These are phyloP conservation scores for Aplocera efformata DNA, from an alignment of 2,888 invertebrate genomes.

Conservation along the genomic window DNA sequence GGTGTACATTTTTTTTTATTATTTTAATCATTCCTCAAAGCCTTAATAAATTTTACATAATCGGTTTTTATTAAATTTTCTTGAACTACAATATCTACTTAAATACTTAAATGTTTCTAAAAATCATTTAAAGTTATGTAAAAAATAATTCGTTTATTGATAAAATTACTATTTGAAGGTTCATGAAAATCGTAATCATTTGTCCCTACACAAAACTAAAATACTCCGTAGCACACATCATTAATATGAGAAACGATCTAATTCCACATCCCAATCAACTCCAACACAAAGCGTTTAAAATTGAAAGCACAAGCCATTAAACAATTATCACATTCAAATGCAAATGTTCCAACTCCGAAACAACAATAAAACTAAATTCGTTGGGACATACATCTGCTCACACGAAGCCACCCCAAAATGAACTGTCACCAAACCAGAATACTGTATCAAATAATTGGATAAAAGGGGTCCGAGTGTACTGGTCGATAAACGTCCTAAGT, in stretches of 20 bases:
- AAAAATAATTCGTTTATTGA: too few relatives aligned
- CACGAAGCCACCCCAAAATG: conserved; percentile 42
- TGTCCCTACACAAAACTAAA: too few relatives aligned
- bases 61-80: too few relatives aligned
- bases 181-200: too few relatives aligned
- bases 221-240: conserved; percentile 1
- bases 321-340: conserved; percentile 70
- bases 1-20: too few relatives aligned
- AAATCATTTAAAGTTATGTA: too few relatives aligned
- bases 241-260: conserved; percentile 14
- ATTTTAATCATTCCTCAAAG: too few relatives aligned
- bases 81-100: too few relatives aligned
- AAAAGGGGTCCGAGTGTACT: conserved; percentile 39
- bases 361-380: conserved; percentile 60
- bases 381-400: conserved; percentile 52
- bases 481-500: conserved; percentile 62
- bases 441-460: conserved; percentile 5
- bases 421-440: conserved; percentile 33
- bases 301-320: conserved; percentile 44
- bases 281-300: conserved; percentile 21
- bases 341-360: conserved; percentile 51
- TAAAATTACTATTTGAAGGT: too few relatives aligned
- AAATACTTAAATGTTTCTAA: too few relatives aligned
- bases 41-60: too few relatives aligned
- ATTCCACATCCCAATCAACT: conserved; percentile 12